Evolutionary conservation across 2,888 invertebrate genomes (phyloP), one percentile per base, ranked within the genome.

Genomic region (Heliconius erato): DNA sequence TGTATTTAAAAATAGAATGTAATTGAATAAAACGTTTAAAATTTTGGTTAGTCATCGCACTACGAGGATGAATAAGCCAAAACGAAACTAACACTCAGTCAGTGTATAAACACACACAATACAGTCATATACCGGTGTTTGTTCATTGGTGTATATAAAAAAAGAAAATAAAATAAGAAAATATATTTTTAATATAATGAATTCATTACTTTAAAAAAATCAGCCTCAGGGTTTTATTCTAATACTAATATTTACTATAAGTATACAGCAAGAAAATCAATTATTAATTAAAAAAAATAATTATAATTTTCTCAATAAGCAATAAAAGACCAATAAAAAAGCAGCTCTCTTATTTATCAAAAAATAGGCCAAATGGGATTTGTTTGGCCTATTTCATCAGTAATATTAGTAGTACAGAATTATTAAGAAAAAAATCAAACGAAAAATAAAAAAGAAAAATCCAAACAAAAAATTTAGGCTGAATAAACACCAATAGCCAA

Each of bases 51-150:
- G 63, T 77, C 69, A 63, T 80, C 49, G 72, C 74, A 67, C 85
- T 84, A 69, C 68, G 16, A 79, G 77, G 79, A 80, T 19, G 54
- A 23, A 54, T 12, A 76, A 69, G 9, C 16, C 49, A 76, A 59
- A 74, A 84, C 32, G 4, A 68, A 84, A 83, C 72, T 79, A 84
- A 68, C 84, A 88, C 84, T 87, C 84, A 82, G 86, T 88, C 87
- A 87, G 86, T 88, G 90, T 93, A 92, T 92, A 90, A 90, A 68
- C 88, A 92, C 92, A 92, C 92, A 28, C 91, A 94, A 93, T 92
- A 93, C 94, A 94, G 92, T 92, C 91, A 92, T 89, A 82, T 83
- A 76, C 88, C 90, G 90, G 88, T 86, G 82, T 84, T 84, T 85
- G 89, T 88, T 93, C 90, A 92, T 90, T 89, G 88, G 77, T 65